These are phyloP conservation scores for Tetraneura akinire DNA, from an alignment of 1,140 invertebrate genomes.

Conservation along the genomic window DNA sequence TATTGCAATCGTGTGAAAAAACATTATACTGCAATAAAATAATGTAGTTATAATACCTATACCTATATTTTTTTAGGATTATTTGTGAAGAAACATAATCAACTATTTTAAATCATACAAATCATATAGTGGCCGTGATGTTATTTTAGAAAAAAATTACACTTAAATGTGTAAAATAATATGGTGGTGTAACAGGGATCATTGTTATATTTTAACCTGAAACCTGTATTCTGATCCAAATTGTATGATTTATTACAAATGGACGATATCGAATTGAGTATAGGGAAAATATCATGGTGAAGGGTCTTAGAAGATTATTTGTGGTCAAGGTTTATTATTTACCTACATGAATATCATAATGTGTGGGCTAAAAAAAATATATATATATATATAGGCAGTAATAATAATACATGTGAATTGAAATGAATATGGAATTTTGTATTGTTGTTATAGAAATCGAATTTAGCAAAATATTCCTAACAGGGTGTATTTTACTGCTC, in stretches of 20 bases:
- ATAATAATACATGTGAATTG: not conserved
- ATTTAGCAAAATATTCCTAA: not conserved
- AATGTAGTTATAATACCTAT: too few relatives aligned
- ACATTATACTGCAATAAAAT: too few relatives aligned
- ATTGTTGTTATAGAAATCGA: not conserved
- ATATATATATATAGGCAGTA: not conserved
- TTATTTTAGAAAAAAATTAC: slow-evolving; percentile 2
- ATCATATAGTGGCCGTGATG: not conserved
- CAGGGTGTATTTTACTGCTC: not conserved
- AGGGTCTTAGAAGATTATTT: slow-evolving; percentile 1
- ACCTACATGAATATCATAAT: not conserved
- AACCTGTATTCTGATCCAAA: not conserved
- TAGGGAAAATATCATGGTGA: not conserved
- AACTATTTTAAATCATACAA: too few relatives aligned
- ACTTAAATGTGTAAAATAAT: not conserved
- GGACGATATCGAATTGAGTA: slow-evolving; percentile 22
- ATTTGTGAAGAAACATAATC: not conserved
- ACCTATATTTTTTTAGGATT: not conserved
- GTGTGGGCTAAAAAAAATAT: not conserved
- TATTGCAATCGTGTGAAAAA: too few relatives aligned
- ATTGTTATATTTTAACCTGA: not conserved
- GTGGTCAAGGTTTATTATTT: slow-evolving; percentile 47
- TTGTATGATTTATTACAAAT: slow-evolving; percentile 17
- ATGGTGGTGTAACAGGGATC: not conserved
- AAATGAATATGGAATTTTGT: not conserved